Conservation (phyloP, 2,888 invertebrate genomes). For the Notocelia uddmanniana region DNA sequence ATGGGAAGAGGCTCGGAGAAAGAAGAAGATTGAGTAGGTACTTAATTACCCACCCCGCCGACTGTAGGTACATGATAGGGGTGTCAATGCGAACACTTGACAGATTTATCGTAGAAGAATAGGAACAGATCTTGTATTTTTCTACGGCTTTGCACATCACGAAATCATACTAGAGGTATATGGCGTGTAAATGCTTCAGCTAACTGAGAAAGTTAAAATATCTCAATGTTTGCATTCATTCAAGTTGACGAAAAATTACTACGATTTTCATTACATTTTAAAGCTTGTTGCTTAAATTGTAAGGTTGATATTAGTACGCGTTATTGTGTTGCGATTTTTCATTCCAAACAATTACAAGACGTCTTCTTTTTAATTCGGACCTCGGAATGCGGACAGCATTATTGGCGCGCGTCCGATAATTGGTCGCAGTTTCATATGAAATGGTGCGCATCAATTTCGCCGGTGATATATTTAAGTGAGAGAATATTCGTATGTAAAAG, state of each 20-base stretch:
- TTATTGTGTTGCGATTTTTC: background rate
- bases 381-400: slow-evolving; percentile 14
- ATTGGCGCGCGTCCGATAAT: slow-evolving; percentile 16
- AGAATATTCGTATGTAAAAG: background rate
- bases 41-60: no score
- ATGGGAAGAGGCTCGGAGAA: no score
- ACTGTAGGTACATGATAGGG: no score
- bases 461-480: background rate
- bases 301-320: background rate
- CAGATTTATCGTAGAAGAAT: no score
- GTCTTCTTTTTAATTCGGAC: slow-evolving; percentile 3
- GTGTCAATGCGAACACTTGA: no score
- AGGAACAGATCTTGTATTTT: no score
- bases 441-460: slow-evolving; percentile 8
- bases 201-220: background rate
- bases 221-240: background rate
- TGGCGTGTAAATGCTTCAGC: background rate
- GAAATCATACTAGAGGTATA: background rate
- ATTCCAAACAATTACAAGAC: background rate
- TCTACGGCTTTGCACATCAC: background rate
- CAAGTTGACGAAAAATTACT: background rate
- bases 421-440: slow-evolving; percentile 11
- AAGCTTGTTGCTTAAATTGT: background rate
- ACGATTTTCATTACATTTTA: background rate
- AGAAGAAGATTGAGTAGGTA: no score